A percentile compares a stretch with the other conserved stretches of the same genome.
phyloP scores from a whole-genome alignment of 1,140 invertebrate genomes.

The Cydia amplana region DNA sequence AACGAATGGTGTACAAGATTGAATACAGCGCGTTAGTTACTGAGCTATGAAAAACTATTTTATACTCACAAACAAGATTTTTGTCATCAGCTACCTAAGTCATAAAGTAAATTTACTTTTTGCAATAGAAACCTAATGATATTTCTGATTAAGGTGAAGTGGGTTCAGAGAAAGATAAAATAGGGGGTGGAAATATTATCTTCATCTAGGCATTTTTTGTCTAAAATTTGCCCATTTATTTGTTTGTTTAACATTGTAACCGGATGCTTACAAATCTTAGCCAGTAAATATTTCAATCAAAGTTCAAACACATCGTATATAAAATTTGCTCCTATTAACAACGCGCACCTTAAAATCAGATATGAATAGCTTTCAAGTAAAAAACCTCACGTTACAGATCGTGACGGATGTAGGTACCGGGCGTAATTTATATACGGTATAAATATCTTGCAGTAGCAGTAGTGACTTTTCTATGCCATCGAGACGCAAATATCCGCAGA shows the following conservation, averaged over 20 bases:
- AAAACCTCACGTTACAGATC: constrained; percentile 10
- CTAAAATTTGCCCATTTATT: neutral
- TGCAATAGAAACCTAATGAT: too few species aligned
- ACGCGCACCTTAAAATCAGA: constrained; percentile 12
- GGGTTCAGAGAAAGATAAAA: too few species aligned
- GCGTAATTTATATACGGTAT: neutral
- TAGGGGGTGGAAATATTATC: too few species aligned
- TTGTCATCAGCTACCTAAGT: too few species aligned
- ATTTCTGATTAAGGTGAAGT: too few species aligned
- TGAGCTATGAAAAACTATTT: too few species aligned
- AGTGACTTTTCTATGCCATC: neutral
- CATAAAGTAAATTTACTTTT: too few species aligned
- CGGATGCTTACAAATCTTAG: neutral
- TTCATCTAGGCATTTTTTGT: too few species aligned
- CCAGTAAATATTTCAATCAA: neutral
- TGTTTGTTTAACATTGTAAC: neutral
- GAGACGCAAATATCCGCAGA: neutral
- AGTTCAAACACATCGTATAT: neutral
- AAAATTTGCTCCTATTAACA: constrained; percentile 3
- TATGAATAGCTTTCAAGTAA: constrained; percentile 6
- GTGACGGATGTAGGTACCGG: constrained; percentile 26
- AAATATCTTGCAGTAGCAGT: neutral
- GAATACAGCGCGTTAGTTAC: too few species aligned
- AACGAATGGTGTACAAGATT: too few species aligned
- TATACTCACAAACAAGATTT: too few species aligned